phyloP scores from a whole-genome alignment of 2,113 vertebrate genomes.

The Coptodon bakossiorum region DNA sequence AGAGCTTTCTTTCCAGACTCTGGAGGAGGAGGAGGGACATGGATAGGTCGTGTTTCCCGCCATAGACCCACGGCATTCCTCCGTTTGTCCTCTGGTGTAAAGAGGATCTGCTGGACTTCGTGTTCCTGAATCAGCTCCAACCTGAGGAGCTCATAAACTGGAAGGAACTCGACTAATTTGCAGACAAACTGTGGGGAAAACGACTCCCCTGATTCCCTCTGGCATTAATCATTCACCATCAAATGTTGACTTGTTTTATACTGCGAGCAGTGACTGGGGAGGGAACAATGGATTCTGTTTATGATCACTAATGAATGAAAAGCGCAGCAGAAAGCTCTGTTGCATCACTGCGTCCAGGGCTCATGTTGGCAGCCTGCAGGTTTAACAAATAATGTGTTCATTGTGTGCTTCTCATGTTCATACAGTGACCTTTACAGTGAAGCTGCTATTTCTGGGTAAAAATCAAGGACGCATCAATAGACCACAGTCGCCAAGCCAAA shows the following conservation, averaged over 20 bases:
- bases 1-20: not conserved
- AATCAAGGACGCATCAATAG: slow-evolving; percentile 12
- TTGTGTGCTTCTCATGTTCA: slow-evolving; percentile 13
- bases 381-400: not conserved
- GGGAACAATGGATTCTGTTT: slow-evolving; percentile 29
- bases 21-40: not conserved
- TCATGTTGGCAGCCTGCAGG: not conserved
- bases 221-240: slow-evolving; percentile 10
- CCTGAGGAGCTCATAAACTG: slow-evolving; percentile 42
- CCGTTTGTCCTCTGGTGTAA: not conserved
- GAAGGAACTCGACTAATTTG: slow-evolving; percentile 44
- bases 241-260: not conserved
- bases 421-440: slow-evolving; percentile 12
- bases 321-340: not conserved
- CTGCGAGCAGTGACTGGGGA: not conserved
- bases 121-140: slow-evolving; percentile 1
- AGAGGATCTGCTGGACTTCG: not conserved
- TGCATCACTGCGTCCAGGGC: slow-evolving; percentile 9
- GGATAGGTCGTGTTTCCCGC: slow-evolving; percentile 9
- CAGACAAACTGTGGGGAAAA: slow-evolving; percentile 21
- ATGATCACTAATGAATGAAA: slow-evolving; percentile 20
- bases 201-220: slow-evolving; percentile 22
- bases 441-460: slow-evolving; percentile 33
- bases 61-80: not conserved
- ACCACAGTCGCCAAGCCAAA: slow-evolving; percentile 5